A percentile compares a stretch with the other conserved stretches of the same genome.
These are phyloP conservation scores for Mellivora capensis DNA, from an alignment of 2,113 vertebrate species.

Conservation along the genomic window DNA sequence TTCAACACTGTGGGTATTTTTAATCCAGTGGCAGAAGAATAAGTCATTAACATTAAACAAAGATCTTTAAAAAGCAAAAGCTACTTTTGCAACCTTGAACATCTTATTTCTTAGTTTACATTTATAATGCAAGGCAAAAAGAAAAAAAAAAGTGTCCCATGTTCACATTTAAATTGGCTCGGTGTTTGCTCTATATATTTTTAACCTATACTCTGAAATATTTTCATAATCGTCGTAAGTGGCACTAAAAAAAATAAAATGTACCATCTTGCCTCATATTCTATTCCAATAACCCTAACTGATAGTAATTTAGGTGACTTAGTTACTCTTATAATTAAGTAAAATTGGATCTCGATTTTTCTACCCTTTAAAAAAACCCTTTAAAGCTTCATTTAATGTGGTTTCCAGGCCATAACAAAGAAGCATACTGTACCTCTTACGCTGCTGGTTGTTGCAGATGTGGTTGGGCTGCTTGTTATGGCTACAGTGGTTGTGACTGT, in stretches of 20 bases:
- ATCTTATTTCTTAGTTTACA: neutral
- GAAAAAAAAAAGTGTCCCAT: neutral
- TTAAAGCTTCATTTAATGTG: constrained; percentile 55
- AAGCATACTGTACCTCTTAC: constrained; percentile 95
- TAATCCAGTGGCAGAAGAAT: neutral
- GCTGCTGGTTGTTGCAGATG: constrained; percentile 89
- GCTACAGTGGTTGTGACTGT: constrained; percentile 93
- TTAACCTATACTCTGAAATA: neutral
- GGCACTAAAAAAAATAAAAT: constrained; percentile 47
- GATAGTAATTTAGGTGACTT: constrained; percentile 26
- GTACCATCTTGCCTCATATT: constrained; percentile 49
- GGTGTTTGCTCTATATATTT: neutral
- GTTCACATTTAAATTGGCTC: neutral
- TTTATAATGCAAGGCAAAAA: neutral
- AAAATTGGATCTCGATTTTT: constrained; percentile 22
- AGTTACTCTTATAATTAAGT: neutral
- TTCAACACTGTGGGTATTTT: neutral
- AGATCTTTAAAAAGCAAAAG: neutral
- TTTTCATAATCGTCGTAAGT: neutral
- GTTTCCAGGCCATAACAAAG: constrained; percentile 83
- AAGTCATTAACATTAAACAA: neutral
- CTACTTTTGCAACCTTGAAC: neutral
- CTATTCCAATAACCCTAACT: constrained; percentile 34
- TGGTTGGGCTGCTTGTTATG: constrained; percentile 92
- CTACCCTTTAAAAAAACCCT: neutral